Evolutionary conservation across 2,888 invertebrate genomes (phyloP), one percentile per base, ranked within the genome.

Genomic region (Stomorhina lunata): DNA sequence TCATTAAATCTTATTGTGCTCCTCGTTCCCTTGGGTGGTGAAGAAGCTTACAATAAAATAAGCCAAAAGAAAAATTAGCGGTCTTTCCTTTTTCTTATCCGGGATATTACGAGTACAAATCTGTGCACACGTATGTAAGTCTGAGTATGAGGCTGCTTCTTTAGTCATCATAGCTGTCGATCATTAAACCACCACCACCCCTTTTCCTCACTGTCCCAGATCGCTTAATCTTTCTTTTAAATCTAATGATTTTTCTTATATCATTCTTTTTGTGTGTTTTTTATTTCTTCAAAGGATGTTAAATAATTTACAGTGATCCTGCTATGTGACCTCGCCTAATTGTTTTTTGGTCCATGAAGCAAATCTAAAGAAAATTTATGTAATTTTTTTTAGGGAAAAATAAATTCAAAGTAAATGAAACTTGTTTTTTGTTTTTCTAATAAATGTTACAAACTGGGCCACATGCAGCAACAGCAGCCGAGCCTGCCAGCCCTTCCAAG

Each of bases 41-140:
- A 72, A 15, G 20, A 15, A 68, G 57, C 65, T 81, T 81, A 80
- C 61, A 80, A 80, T 37, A 45, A 82, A 79, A 83, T 83, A 76
- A 81, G 65, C 71, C 83, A 80, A 81, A 83, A 73, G 77, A 78
- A 81, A 84, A 84, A 84, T 84, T 84, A 84, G 84, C 78, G 77
- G 80, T 78, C 43, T 84, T 79, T 66, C 27, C 32, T n/a, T 10
- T 29, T 79, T 73, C 72, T 73, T 80, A 68, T 66, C 40, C 27
- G 55, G 79, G 79, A 73, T 50, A 43, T 59, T 72, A n/a, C n/a
- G n/a, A n/a, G n/a, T 72, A 65, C 61, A 61, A 77, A 77, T 50
- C 34, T 61, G 43, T 63, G 17, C 73, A 29, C 50, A 10, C 40
- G 53, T 50, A 40, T 40, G 37, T 55, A 20, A 40, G 2, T 25